These are phyloP conservation scores for Phodopus roborovskii DNA, from an alignment of 2,113 vertebrate species.

Conservation along the genomic window DNA sequence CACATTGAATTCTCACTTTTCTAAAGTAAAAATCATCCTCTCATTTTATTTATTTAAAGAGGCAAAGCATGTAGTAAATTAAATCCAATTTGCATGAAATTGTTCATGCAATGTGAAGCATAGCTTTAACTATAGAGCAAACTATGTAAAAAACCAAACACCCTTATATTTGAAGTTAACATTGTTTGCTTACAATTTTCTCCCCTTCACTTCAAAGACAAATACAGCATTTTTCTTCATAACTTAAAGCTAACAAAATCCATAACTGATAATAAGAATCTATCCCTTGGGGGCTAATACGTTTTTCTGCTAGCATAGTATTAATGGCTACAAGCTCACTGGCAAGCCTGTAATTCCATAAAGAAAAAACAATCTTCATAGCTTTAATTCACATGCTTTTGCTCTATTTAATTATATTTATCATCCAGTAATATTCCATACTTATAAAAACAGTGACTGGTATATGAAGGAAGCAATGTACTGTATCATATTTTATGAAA, in stretches of 20 bases:
- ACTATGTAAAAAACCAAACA: constrained; percentile 55
- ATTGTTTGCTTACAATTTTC: constrained; percentile 72
- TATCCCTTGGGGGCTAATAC: constrained; percentile 43
- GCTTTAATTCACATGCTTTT: constrained; percentile 68
- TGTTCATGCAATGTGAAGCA: constrained; percentile 69
- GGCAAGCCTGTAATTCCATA: constrained; percentile 63
- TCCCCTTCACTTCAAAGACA: constrained; percentile 61
- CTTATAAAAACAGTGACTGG: constrained; percentile 70
- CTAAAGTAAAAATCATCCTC: constrained; percentile 72
- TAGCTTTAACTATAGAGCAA: constrained; percentile 63
- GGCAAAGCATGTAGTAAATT: constrained; percentile 74
- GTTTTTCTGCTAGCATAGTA: constrained; percentile 54
- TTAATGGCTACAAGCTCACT: constrained; percentile 50
- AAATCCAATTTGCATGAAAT: constrained; percentile 70
- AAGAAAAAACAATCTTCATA: constrained; percentile 18
- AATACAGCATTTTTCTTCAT: constrained; percentile 62
- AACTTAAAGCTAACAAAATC: constrained; percentile 70
- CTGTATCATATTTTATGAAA: constrained; percentile 70
- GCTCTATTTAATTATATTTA: constrained; percentile 74
- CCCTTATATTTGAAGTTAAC: constrained; percentile 61
- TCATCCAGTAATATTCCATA: constrained; percentile 67
- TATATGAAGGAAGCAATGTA: constrained; percentile 62
- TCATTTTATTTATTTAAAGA: constrained; percentile 75
- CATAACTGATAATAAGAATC: constrained; percentile 75
- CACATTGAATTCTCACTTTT: constrained; percentile 67